Evolutionary conservation across 1,140 invertebrate genomes (phyloP).

Genomic region (Harpegnathos saltator): DNA sequence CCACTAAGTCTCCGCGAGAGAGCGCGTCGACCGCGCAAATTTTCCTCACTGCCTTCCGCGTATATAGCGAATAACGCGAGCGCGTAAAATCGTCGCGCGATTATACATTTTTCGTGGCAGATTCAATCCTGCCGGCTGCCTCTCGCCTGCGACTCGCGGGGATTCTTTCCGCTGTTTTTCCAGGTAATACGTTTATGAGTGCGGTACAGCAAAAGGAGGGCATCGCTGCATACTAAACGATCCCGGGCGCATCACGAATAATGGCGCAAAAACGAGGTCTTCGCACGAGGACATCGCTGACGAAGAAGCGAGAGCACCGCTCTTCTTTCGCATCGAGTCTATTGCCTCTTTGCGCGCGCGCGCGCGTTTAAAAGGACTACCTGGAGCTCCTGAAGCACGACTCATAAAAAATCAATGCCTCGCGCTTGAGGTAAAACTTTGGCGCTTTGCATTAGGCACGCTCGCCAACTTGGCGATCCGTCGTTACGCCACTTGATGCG

Average conservation of each 20-base stretch:
- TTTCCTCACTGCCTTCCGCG: too few relatives aligned
- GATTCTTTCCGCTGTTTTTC: neutral
- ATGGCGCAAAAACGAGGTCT: neutral
- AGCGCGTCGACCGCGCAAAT: too few relatives aligned
- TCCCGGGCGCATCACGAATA: conserved; percentile 15
- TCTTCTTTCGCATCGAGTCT: neutral
- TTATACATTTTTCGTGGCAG: neutral
- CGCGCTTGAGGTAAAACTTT: conserved; percentile 34
- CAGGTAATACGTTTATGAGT: neutral
- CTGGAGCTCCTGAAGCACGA: neutral
- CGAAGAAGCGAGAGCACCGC: neutral
- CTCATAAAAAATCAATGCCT: conserved; percentile 37
- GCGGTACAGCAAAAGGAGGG: neutral
- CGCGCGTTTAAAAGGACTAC: neutral
- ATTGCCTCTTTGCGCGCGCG: too few relatives aligned
- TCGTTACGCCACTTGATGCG: neutral
- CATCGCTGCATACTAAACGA: neutral
- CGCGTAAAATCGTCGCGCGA: neutral
- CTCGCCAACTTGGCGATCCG: conserved; percentile 23
- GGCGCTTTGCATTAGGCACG: neutral
- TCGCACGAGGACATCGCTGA: neutral
- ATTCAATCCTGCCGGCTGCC: too few relatives aligned
- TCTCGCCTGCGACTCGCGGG: too few relatives aligned
- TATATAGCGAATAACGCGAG: too few relatives aligned
- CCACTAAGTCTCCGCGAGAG: too few relatives aligned